Base-by-base conservation (phyloP, 2,113 vertebrate genomes). In the Platysteira castanea region DNA sequence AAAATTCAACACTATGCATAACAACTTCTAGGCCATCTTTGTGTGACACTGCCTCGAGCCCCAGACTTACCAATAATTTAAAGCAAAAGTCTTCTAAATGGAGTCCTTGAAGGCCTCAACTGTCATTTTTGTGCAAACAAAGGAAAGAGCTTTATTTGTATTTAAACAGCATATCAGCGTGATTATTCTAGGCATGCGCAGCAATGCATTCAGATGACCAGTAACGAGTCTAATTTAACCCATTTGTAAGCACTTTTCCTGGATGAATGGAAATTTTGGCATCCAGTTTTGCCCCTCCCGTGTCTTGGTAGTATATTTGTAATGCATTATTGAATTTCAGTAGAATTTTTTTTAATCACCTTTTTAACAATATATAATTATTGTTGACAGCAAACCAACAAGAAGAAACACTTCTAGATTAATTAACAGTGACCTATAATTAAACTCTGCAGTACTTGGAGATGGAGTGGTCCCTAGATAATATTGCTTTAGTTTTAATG, bases 361-460 rank as follows among this genome's bases (percentile, higher is more conserved):
- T 95, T 76, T 96, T 96, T 94, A 97, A 97, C 76, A 93, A 96
- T 87, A 87, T 84, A 49, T 95, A 96, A 96, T 97, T 95, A 91
- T 77, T 93, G 57, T 84, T 97, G 94, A 97, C 87, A 93, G 69
- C 67, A 90, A 95, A 90, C 64, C 71, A 90, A 70, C 87, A 54
- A 95, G 68, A 95, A 95, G 75, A 96, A 97, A 42, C 28, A 88
- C 52, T 92, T 97, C 47, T 90, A 74, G 89, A 97, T 97, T 97
- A 97, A 97, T 97, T 98, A 96, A 94, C 67, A 94, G 60, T 97
- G 94, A 97, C 95, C 90, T 87, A 71, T 88, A 98, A 96, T 98
- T 98, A 97, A 97, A 94, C 68, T 84, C n/a, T 90, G 64, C 35
- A 89, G 70, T 94, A 90, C 73, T 96, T 90, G 87, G 88, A 97